These are phyloP conservation scores for Coreoperca whiteheadi DNA, from an alignment of 2,113 vertebrate genomes.

Conservation along the genomic window DNA sequence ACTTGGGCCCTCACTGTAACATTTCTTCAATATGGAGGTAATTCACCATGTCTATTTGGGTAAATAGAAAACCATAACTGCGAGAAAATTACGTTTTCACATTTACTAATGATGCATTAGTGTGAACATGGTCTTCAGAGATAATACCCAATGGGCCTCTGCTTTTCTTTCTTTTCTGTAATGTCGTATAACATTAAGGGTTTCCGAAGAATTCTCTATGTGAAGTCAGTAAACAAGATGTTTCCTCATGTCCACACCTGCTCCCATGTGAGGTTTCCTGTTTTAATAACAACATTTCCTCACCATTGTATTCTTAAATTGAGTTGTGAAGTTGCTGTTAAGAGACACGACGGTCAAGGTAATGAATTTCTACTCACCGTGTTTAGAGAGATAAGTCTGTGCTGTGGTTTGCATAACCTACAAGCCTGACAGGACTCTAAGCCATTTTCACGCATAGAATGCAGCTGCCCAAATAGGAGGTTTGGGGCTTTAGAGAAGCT, in stretches of 20 bases:
- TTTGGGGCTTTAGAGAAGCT: slow-evolving; percentile 70
- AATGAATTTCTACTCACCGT: slow-evolving; percentile 63
- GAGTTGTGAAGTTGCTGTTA: slow-evolving; percentile 49
- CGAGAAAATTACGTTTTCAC: not conserved
- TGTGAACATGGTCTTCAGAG: not conserved
- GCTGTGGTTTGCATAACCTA: slow-evolving; percentile 71
- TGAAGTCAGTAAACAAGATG: not conserved
- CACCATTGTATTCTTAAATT: slow-evolving; percentile 52
- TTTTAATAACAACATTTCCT: slow-evolving; percentile 46
- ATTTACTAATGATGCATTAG: not conserved
- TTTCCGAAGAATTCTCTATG: not conserved
- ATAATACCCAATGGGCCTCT: not conserved
- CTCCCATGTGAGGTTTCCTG: not conserved
- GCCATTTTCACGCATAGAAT: slow-evolving; percentile 65
- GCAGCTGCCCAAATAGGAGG: slow-evolving; percentile 62
- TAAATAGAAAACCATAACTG: not conserved
- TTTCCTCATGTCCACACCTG: not conserved
- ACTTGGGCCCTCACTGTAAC: not conserved
- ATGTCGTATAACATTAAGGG: not conserved
- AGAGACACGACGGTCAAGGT: slow-evolving; percentile 48
- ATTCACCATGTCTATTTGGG: not conserved
- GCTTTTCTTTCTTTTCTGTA: not conserved
- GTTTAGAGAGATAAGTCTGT: slow-evolving; percentile 59
- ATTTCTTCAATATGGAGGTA: not conserved
- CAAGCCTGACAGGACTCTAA: slow-evolving; percentile 66